These are phyloP conservation scores for Calvadosia cruxmelitensis DNA, from an alignment of 30 jellyfish, hydroid and myxozoan species.

Conservation along the genomic window DNA sequence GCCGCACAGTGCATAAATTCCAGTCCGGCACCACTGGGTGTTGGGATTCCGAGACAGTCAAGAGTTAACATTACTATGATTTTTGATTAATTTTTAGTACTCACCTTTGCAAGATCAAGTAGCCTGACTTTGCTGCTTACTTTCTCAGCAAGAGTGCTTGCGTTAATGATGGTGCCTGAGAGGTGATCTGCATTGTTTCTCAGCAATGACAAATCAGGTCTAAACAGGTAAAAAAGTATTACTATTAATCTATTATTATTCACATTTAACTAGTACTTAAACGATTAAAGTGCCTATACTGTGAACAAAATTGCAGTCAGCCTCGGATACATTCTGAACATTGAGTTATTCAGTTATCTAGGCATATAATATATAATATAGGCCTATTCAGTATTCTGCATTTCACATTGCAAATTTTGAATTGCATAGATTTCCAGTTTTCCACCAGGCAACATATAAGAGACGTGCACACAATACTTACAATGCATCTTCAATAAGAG, in stretches of 20 bases:
- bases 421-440: not conserved
- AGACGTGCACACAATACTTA: slow-evolving; percentile 14
- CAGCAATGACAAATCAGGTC: slow-evolving; percentile 62
- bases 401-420: not conserved
- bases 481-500: slow-evolving; percentile 38
- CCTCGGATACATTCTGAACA: too few species aligned
- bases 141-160: slow-evolving; percentile 78
- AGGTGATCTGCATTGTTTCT: slow-evolving; percentile 52
- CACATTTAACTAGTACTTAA: too few species aligned
- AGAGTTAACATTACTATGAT: too few species aligned
- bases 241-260: not conserved
- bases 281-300: too few species aligned
- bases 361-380: too few species aligned
- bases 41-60: too few species aligned
- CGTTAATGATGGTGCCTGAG: slow-evolving; percentile 44
- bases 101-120: slow-evolving; percentile 83
- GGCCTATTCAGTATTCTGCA: too few species aligned
- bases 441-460: not conserved
- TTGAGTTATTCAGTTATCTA: too few species aligned
- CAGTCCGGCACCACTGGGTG: too few species aligned
- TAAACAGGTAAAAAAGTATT: not conserved
- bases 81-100: too few species aligned
- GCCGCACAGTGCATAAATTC: too few species aligned
- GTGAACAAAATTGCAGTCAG: too few species aligned
- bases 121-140: slow-evolving; percentile 92